Percentiles rank a stretch among this genome's conserved stretches.
Conservation (phyloP, 2,113 vertebrate species). For the Vulpes lagopus region DNA sequence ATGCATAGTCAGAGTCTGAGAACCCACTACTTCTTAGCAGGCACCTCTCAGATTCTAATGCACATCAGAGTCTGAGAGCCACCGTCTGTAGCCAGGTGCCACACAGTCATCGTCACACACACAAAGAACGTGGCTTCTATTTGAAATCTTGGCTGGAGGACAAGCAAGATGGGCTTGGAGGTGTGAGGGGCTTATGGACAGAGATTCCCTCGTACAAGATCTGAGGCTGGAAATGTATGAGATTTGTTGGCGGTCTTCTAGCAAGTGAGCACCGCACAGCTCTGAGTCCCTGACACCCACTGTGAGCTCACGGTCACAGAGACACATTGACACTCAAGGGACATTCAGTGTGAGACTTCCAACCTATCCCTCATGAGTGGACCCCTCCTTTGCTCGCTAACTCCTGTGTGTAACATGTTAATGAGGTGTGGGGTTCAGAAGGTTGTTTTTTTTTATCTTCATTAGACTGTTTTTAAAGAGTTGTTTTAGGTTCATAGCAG, state of each 20-base stretch:
- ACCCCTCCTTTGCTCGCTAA: not conserved
- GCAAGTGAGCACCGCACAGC: not conserved
- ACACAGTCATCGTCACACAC: rapidly evolving
- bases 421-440: not conserved
- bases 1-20: not conserved
- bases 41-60: not conserved
- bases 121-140: not conserved
- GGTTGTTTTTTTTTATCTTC: not conserved
- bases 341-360: rapidly evolving
- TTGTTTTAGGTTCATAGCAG: not conserved
- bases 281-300: not conserved
- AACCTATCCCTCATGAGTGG: not conserved
- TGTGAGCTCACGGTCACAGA: rapidly evolving
- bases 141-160: not conserved
- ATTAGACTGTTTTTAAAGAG: not conserved
- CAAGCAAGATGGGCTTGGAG: not conserved
- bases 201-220: not conserved
- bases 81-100: not conserved
- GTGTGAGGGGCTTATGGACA: not conserved
- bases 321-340: rapidly evolving
- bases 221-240: not conserved
- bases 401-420: not conserved
- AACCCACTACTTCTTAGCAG: not conserved
- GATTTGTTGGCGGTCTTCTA: not conserved
- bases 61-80: not conserved